Base-by-base conservation (phyloP, 2,888 invertebrate genomes). In the Leptothorax acervorum region DNA sequence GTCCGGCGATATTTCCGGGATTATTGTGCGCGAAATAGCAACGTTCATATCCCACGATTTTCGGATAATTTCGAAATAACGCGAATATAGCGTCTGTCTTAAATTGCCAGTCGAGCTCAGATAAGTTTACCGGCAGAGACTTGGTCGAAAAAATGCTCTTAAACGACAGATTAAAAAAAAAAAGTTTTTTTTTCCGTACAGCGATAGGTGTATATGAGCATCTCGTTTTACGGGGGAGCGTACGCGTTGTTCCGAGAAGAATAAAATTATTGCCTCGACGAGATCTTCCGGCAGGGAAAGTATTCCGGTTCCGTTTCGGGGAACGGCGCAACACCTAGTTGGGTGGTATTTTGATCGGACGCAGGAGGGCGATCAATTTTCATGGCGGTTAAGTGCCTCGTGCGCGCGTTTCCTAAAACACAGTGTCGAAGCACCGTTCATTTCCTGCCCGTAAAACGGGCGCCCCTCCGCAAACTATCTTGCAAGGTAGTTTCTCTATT, bases 321-420 rank as follows among this genome's bases (percentile, higher is more conserved):
- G 60, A 70, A 79, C 31, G 35, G 35, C 48, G 62, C 62, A 75
- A 48, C 62, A 63, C 18, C 68, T 74, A 65, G 42, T 42, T 68
- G 70, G 70, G 55, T 82, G 82, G 84, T 45, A 68, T 23, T 55
- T 31, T 23, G 51, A 81, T 82, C 55, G 63, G 18, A 28, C 45
- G 48, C 55, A 53, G 55, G 39, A 71, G 76, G 60, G 39, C 87
- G 79, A 93, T 92, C 91, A 92, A 92, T 92, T 93, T 92, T 91
- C 90, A 86, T 90, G 87, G 87, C 89, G 89, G 89, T 92, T 89
- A 90, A 88, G 86, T 82, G 86, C 85, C 74, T 74, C 85, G 86
- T 85, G 75, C 89, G 71, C 89, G 71, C 89, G 85, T 92, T 92
- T 90, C 86, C 90, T 90, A 87, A 92, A 93, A 91, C 88, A 90